A percentile compares a stretch with the other conserved stretches of the same genome.
phyloP scores from a whole-genome alignment of 2,113 vertebrate species.

The Clinocottus analis region DNA sequence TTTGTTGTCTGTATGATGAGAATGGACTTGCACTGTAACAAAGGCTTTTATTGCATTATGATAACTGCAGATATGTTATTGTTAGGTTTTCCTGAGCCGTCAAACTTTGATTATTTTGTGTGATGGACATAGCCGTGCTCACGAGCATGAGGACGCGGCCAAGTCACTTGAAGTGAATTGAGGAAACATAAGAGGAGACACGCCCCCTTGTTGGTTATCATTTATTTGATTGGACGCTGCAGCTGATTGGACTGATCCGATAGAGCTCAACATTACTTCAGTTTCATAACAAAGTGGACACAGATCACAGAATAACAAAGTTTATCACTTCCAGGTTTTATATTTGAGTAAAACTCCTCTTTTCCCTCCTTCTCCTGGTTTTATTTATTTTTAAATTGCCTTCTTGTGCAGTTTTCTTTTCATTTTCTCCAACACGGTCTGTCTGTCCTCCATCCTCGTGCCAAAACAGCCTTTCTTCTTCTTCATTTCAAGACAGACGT shows the following conservation, averaged over 20 bases:
- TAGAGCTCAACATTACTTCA: no score
- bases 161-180: conserved; percentile 3
- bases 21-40: not conserved
- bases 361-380: not conserved
- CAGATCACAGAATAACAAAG: no score
- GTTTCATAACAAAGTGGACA: no score
- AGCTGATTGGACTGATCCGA: no score
- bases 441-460: not conserved
- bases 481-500: no score
- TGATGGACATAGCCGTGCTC: not conserved
- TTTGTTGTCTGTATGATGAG: not conserved
- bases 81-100: not conserved
- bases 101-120: not conserved
- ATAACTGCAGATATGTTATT: not conserved
- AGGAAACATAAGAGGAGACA: no score
- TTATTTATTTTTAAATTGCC: not conserved
- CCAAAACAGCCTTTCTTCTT: no score
- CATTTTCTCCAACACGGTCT: no score
- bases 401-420: not conserved
- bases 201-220: no score
- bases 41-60: not conserved
- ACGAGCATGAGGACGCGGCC: not conserved
- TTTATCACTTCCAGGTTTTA: no score
- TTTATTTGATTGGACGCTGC: no score
- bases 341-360: no score